Base-by-base conservation (phyloP, 2,113 vertebrate species). In the Ceyx cyanopectus region DNA sequence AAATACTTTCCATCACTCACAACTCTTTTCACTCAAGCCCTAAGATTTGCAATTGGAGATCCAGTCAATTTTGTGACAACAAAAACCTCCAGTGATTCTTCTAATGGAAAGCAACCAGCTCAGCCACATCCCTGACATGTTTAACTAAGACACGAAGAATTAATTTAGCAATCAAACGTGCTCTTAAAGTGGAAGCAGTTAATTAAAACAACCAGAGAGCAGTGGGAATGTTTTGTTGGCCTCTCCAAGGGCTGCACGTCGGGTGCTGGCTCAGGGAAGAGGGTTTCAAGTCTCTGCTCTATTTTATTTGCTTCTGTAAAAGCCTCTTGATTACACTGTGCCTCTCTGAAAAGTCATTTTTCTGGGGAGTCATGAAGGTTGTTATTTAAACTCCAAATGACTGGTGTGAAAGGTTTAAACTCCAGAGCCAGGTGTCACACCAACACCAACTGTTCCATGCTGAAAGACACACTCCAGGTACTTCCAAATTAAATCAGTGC, bases 161-260 rank as follows among this genome's bases (percentile, higher is more conserved):
- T 69, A 51, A 46, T 46, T 66, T 29, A n/a, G 43, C 63, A 62
- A 26, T 72, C 63, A 87, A 83, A 61, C 27, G 34, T 6, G 34
- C 29, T 61, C 53, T 50, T 58, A 29, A 66, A 83, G 30, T 45
- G 10, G 30, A 69, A 75, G 68, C 7, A 60, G n/a, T 51, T 66
- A 83, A 61, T 69, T 50, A 74, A 69, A 82, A 45, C 72, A 76
- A 32, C 24, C 20, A 26, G 37, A 50, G 45, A 65, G 61, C 32
- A 89, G 12, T 54, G 24, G 1, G 6, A 29, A 50, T 0, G 2
- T 45, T 79, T 37, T 74, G 67, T 17, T 12, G 19, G 46, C 61
- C 53, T 75, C 65, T 41, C 0, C 22, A 46, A 46, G 0, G 2
- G 69, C 27, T 34, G 24, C 15, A 4, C 0, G 2, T 13, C 27